These are phyloP conservation scores for Tringa solitaria DNA, from an alignment of 2,113 vertebrate genomes.

Conservation along the genomic window DNA sequence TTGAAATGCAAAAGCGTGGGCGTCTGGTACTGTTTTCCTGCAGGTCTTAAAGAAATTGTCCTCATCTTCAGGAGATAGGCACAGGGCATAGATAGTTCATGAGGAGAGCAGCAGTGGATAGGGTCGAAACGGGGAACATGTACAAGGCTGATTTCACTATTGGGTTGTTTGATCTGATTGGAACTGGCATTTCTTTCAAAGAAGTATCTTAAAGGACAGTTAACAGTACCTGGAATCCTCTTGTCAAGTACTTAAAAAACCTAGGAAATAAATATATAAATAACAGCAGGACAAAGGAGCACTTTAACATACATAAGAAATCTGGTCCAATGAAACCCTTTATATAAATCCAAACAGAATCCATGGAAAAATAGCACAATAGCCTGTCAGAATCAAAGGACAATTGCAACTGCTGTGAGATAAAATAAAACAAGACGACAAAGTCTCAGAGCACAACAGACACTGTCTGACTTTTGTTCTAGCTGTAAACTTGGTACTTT, in stretches of 20 bases:
- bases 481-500: neutral
- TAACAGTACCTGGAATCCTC: neutral
- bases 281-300: neutral
- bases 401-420: neutral
- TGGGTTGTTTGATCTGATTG: neutral
- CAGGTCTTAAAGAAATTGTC: neutral
- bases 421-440: slow-evolving; percentile 9
- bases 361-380: neutral
- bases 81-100: neutral
- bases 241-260: neutral
- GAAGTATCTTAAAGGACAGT: neutral
- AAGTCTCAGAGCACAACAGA: neutral
- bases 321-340: neutral
- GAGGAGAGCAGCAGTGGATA: neutral
- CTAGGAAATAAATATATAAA: neutral
- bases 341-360: neutral
- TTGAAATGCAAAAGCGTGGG: neutral
- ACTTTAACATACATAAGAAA: neutral
- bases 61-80: neutral
- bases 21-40: neutral
- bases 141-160: neutral
- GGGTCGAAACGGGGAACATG: neutral
- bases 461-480: neutral
- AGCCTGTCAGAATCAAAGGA: neutral
- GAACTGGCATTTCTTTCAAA: neutral